phyloP scores from a whole-genome alignment of 2,113 vertebrate genomes.

The Nesoenas mayeri region DNA sequence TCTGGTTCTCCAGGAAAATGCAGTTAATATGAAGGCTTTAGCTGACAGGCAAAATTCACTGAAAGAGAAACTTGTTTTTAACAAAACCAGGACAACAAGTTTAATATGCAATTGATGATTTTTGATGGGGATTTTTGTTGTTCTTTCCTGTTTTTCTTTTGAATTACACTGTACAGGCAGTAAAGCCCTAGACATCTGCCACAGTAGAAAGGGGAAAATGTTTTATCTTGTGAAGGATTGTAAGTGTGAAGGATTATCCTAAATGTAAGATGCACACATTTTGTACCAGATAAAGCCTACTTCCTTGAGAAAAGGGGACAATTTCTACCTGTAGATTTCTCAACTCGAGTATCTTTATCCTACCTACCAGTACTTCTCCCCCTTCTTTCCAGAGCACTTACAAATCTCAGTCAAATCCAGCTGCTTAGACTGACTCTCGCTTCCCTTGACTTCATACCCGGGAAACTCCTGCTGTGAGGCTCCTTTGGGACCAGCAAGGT shows the following conservation, averaged over 20 bases:
- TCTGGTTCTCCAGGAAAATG: no score
- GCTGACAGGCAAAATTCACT: no score
- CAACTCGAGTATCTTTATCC: not conserved
- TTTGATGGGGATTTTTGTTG: not conserved
- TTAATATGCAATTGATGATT: not conserved
- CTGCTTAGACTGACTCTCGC: not conserved
- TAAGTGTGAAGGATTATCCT: not conserved
- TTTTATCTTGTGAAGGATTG: not conserved
- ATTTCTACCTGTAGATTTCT: not conserved
- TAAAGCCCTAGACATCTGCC: not conserved
- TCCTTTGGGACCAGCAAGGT: not conserved
- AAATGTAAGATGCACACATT: not conserved
- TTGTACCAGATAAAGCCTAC: not conserved
- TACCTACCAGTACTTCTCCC: not conserved
- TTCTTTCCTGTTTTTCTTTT: not conserved
- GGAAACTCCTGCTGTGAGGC: not conserved
- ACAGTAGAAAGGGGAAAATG: not conserved
- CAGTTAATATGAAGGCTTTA: no score
- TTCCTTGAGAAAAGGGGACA: not conserved
- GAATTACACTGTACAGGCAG: not conserved
- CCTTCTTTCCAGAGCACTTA: not conserved
- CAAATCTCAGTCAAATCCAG: not conserved
- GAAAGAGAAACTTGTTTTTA: no score
- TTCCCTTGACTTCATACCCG: not conserved
- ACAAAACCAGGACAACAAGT: no score